Base-by-base conservation (phyloP, 2,113 vertebrate genomes). In the Cnemophilus loriae region DNA sequence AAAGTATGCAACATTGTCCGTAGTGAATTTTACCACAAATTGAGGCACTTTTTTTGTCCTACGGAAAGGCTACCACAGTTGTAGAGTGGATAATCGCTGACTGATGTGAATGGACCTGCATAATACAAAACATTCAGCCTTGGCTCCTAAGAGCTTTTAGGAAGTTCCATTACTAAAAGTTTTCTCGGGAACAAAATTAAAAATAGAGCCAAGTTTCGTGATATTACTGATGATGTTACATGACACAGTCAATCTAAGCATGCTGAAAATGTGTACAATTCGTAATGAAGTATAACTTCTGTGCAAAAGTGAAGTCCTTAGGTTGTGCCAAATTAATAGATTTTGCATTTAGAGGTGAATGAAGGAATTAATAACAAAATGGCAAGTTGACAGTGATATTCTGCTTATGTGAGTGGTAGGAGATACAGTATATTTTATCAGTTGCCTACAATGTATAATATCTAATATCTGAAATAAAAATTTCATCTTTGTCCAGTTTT, bases 1-100 rank as follows among this genome's bases (percentile, higher is more conserved):
- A 50, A 74, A 55, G 17, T 28, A 35, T 55, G 13, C 7, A 39
- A 33, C 6, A 6, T 24, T 61, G 13, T 50, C 35, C 20, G 12
- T 27, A 23, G 6, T 23, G 18, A 53, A 84, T 91, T 92, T 82
- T 71, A 27, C 13, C 33, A 35, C 4, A 65, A 85, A 79, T 17
- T 37, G 22, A 64, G 26, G 13, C 1, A 0, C 4, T 27, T 30
- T 42, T 68, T 53, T 33, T 39, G 8, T 32, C 17, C 2, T 35
- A 47, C 49, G 13, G 41, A 46, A 65, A 59, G 18, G 10, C 13
- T 77, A 14, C 33, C 12, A 18, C 44, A 73, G 9, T 27, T 18
- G 2, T 44, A 42, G n/a, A 56, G 20, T 47, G 23, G 10, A 22
- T 24, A 53, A 44, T 44, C n/a, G 22, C 10, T 39, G 35, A 52